phyloP scores from a whole-genome alignment of 2,113 vertebrate species.

The Blennius ocellaris region DNA sequence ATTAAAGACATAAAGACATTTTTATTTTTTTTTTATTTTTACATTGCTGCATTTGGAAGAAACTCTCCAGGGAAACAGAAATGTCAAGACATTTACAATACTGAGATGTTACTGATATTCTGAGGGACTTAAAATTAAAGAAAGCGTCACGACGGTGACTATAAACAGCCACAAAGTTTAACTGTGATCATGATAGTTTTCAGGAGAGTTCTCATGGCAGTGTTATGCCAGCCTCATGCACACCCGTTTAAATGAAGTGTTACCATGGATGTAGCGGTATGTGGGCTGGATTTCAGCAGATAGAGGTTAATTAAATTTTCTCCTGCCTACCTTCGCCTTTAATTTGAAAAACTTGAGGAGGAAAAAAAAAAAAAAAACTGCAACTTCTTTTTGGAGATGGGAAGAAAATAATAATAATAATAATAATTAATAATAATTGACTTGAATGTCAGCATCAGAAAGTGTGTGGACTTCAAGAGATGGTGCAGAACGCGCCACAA shows the following conservation, averaged over 20 bases:
- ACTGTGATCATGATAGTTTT: slow-evolving; percentile 19
- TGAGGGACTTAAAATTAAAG: background rate
- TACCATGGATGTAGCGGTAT: slow-evolving; percentile 61
- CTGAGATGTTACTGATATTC: too few species aligned
- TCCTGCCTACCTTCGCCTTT: slow-evolving; percentile 52
- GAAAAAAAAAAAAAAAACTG: background rate
- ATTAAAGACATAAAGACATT: too few species aligned
- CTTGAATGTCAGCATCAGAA: slow-evolving; percentile 1
- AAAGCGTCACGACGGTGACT: background rate
- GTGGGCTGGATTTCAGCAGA: slow-evolving; percentile 61
- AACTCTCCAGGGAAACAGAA: too few species aligned
- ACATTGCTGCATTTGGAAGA: too few species aligned
- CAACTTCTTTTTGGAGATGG: slow-evolving; percentile 14
- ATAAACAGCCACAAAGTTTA: background rate
- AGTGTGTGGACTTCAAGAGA: slow-evolving; percentile 34
- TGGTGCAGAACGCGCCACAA: background rate
- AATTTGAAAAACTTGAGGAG: slow-evolving; percentile 44
- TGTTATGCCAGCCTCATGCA: slow-evolving; percentile 20
- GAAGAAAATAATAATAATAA: too few species aligned
- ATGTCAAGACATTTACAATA: too few species aligned
- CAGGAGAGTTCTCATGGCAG: slow-evolving; percentile 6
- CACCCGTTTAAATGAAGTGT: slow-evolving; percentile 47
- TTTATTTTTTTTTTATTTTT: too few species aligned
- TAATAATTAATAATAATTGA: background rate
- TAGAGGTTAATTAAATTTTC: slow-evolving; percentile 59